Evolutionary conservation across 2,797 vertebrate species (phyloP), one percentile per base, ranked within the genome.

Genomic region (Anguilla marmorata): DNA sequence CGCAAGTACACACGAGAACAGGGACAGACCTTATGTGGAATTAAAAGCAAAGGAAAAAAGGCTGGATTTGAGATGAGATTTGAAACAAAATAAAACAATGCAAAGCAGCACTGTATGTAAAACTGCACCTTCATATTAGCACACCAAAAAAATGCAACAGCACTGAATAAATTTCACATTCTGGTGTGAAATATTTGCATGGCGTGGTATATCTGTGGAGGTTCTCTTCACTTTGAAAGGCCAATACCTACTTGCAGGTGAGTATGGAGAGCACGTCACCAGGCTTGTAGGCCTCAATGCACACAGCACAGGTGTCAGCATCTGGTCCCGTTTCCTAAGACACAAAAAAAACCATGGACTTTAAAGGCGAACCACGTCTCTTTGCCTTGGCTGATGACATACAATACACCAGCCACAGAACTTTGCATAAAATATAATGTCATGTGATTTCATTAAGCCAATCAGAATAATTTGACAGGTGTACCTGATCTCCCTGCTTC

Each of bases 251-350:
- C 97, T 97, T 97, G 97, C 97, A 98, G 33, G 96, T 97, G 91
- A 98, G 95, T 89, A 97, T 94, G 89, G 96, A 95, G 30, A 98
- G 93, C 21, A 97, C 94, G 66, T 98, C 97, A 45, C 97, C 97
- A 0, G 95, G 92, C 91, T 97, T 97, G 93, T 97, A 98, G 0
- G 91, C 90, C 45, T 97, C 97, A 45, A 98, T 96, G 91, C 97
- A 98, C 87, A 98, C 97, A 1, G 96, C 97, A 88, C 97, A 98
- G 88, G 92, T 94, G 74, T 97, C 97, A 80, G 95, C 96, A 90
- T 98, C 97, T 74, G 96, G 95, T 58, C 95, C 97, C 0, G 94
- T 96, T 92, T 97, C 97, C 97, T 97, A 88, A 45, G 58, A 84
- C 56, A 60, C 9, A 52, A 87, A 30, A 69, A 27, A 83, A 30